Conservation (phyloP, 2,797 vertebrate species). For the Mormyrus hasselquistii region DNA sequence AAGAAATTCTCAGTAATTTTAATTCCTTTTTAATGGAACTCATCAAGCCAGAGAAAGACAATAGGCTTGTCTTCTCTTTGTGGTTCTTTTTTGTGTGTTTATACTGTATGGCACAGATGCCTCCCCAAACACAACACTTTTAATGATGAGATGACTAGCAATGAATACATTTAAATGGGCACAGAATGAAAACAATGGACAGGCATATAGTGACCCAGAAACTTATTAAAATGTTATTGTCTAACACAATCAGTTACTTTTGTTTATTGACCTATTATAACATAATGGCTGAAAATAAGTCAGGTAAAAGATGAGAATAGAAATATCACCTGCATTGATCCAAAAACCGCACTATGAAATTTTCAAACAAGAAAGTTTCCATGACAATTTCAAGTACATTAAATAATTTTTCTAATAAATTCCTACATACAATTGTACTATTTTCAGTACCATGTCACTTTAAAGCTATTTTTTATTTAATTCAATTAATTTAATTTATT, state of each 20-base stretch:
- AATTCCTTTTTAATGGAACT: not conserved
- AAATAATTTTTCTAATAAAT: not conserved
- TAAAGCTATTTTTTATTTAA: not conserved
- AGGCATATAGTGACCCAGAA: conserved; percentile 12
- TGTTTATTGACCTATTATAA: conserved; percentile 14
- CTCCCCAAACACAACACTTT: not conserved
- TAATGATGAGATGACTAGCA: not conserved
- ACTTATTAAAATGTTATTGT: conserved; percentile 3
- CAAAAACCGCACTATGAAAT: not conserved
- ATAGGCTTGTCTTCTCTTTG: not conserved
- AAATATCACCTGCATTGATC: not conserved
- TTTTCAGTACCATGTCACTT: not conserved
- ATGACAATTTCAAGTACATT: not conserved
- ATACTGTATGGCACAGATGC: not conserved
- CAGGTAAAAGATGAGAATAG: not conserved
- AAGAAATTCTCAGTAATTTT: not conserved
- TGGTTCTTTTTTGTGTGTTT: not conserved
- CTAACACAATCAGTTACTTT: not conserved
- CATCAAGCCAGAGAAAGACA: not conserved
- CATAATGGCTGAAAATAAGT: not conserved
- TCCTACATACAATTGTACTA: not conserved
- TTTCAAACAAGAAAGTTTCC: not conserved
- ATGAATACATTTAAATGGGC: conserved; percentile 15
- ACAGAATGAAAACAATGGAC: not conserved
- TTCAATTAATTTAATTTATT: not conserved